Base-by-base conservation (phyloP, 23 tunicate genomes). In the Ciona savignyi region DNA sequence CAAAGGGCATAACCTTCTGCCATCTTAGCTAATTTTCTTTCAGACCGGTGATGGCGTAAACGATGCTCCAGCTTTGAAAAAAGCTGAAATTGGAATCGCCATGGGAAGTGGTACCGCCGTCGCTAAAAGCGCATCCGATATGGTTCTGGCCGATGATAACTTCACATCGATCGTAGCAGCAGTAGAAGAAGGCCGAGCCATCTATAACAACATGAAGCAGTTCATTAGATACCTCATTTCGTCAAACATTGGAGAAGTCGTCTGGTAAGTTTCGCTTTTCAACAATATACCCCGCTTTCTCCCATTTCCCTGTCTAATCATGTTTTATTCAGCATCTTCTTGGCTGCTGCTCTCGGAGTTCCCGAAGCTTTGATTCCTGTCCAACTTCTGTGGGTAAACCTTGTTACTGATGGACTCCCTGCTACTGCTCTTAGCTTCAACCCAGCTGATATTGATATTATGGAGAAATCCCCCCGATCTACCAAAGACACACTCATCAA, bases 31-130 rank as follows among this genome's bases (percentile, higher is more conserved):
- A 30, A 25, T 68, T 19, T 29, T 4, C 66, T 33, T 34, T 34
- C 30, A 83, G 89, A 94, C 99, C 33, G 99, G 99, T 33, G 99
- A 94, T 35, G 99, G 99, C 69, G 99, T 94, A 0, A 94, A 94
- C 65, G 99, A 94, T 64, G 99, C 99, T 27, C 99, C 99, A 62
- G 99, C 99, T 9, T 63, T 94, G 33, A 94, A 94, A 60, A 94
- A 94, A 48, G 95, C 99, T 32, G 99, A 94, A 70, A 94, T 94
- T 62, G 99, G 99, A 23, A 94, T 94, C 69, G 99, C 95, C 34
- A 94, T 94, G 99, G 99, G 99, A 42, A 88, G 95, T 51, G 99
- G 99, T 32, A 94, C 99, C 51, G 99, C 99, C 22, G 99, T 94
- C 1, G 99, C 99, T 4, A 94, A 94, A 63, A 78, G 93, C 35